A percentile compares a stretch with the other conserved stretches of the same genome.
Evolutionary conservation across 2,797 vertebrate genomes (phyloP).

Genomic region (Eulemur mongoz): DNA sequence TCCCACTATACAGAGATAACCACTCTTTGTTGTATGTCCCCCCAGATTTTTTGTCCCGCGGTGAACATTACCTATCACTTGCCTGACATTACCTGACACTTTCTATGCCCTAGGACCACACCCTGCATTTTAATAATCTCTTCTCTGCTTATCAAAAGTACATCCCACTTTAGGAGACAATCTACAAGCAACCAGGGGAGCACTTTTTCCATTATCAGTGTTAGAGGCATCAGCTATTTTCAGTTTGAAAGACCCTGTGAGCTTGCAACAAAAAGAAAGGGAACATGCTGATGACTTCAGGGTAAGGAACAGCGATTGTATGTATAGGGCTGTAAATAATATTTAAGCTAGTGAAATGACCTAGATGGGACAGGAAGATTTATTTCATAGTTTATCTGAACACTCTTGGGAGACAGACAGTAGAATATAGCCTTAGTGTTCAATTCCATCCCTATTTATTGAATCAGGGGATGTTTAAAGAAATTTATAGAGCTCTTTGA

Average conservation of each 20-base stretch:
- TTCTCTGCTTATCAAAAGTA: constrained; percentile 45
- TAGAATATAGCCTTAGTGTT: constrained; percentile 75
- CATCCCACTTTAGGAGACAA: not conserved
- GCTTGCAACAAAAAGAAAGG: constrained; percentile 41
- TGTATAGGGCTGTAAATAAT: constrained; percentile 80
- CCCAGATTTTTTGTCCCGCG: not conserved
- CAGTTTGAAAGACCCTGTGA: constrained; percentile 55
- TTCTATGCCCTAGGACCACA: not conserved
- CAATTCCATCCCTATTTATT: constrained; percentile 82
- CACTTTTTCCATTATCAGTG: constrained; percentile 28
- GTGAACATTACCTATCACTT: not conserved
- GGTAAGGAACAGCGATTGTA: constrained; percentile 68
- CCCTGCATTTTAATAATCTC: not conserved
- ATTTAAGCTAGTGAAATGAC: constrained; percentile 78
- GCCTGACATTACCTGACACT: not conserved
- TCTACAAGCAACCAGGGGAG: constrained; percentile 6
- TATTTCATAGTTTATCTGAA: constrained; percentile 83
- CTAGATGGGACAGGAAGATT: constrained; percentile 81
- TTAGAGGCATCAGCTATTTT: constrained; percentile 61
- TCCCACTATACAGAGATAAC: not conserved
- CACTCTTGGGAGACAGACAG: constrained; percentile 73
- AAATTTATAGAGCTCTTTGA: constrained; percentile 83
- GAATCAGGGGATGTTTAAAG: constrained; percentile 80
- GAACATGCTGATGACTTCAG: constrained; percentile 69
- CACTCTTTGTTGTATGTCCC: not conserved